Evolutionary conservation across 2,797 vertebrate genomes (phyloP).

Genomic region (Nothura maculosa): DNA sequence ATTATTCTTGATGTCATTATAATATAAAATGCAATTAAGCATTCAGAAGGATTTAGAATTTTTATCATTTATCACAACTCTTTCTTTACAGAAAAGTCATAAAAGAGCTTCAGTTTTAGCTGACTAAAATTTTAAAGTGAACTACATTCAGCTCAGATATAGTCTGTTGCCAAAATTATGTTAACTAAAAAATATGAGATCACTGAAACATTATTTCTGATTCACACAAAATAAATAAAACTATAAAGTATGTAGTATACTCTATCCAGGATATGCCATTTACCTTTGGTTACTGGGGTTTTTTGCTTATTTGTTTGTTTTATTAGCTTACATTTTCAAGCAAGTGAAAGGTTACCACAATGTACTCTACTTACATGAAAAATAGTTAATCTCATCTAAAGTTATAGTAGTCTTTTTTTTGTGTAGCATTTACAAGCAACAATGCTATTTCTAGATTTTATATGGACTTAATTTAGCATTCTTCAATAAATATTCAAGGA

Average conservation of each 20-base stretch:
- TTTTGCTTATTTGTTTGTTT: background rate
- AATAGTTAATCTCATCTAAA: background rate
- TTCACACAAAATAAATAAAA: background rate
- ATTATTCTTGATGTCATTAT: background rate
- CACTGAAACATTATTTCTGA: background rate
- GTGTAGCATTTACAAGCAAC: background rate
- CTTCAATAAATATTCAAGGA: background rate
- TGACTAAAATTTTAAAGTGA: background rate
- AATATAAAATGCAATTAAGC: background rate
- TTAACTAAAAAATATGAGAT: background rate
- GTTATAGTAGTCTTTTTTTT: background rate
- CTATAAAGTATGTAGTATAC: background rate
- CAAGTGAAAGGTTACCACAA: background rate
- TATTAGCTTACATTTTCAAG: background rate
- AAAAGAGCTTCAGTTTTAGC: background rate
- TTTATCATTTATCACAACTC: background rate
- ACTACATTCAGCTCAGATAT: background rate
- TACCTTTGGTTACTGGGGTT: too few relatives aligned
- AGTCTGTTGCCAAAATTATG: background rate
- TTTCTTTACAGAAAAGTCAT: background rate
- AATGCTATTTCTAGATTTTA: background rate
- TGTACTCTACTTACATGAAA: background rate
- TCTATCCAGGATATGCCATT: background rate
- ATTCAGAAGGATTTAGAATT: fast-evolving
- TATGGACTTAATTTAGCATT: background rate